Percentiles rank a stretch among this genome's conserved stretches.
Conservation (phyloP, 2,113 vertebrate species). For the Lethenteron reissneri region DNA sequence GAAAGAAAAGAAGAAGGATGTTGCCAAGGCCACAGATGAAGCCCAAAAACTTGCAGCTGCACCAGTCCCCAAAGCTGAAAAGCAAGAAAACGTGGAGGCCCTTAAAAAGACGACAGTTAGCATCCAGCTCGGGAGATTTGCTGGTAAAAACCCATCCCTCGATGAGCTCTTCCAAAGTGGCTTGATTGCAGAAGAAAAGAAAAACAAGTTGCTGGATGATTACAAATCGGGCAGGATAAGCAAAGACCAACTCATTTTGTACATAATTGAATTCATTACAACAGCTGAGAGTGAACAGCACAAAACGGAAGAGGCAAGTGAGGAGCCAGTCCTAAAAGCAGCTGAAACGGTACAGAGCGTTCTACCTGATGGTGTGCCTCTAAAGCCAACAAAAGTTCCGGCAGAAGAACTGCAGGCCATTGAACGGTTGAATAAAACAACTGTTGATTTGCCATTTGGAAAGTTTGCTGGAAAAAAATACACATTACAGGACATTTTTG, state of each 20-base stretch:
- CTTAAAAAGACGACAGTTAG: background rate
- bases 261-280: background rate
- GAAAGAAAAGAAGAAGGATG: background rate
- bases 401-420: background rate
- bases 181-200: background rate
- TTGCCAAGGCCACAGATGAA: background rate
- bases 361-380: no score
- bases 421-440: background rate
- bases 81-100: background rate
- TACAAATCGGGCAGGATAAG: background rate
- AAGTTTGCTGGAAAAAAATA: background rate
- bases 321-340: no score
- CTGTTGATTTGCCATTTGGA: background rate
- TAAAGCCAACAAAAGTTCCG: background rate
- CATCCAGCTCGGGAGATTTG: background rate
- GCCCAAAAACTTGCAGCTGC: background rate
- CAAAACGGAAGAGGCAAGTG: background rate
- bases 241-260: background rate
- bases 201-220: background rate
- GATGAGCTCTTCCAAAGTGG: background rate
- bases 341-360: no score
- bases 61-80: background rate
- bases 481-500: background rate
- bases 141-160: background rate
- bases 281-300: background rate